These are phyloP conservation scores for Osmoderma eremita DNA, from an alignment of 2,888 invertebrate species.

Conservation along the genomic window DNA sequence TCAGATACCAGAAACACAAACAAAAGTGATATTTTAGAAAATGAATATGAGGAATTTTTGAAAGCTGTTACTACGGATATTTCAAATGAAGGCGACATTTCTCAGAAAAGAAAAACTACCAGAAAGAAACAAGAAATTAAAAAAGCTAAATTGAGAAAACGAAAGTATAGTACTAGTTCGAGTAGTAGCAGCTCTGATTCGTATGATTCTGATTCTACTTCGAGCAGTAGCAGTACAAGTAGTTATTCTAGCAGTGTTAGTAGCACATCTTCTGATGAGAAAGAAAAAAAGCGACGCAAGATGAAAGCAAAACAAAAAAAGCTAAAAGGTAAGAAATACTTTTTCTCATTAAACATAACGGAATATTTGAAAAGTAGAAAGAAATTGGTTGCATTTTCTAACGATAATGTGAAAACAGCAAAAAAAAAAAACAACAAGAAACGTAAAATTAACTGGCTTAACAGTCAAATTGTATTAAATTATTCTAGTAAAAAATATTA, in stretches of 20 bases:
- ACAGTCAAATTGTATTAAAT: too few species aligned
- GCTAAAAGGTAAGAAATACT: constrained; percentile 16
- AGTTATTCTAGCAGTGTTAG: constrained; percentile 46
- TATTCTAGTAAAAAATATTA: too few species aligned
- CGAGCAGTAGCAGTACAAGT: constrained; percentile 44
- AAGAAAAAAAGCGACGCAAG: constrained; percentile 25
- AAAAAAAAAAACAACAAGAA: too few species aligned
- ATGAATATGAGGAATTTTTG: constrained; percentile 70
- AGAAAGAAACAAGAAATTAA: constrained; percentile 30
- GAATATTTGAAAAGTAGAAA: neutral
- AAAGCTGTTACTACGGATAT: constrained; percentile 65
- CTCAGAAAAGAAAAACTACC: constrained; percentile 35
- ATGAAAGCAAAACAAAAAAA: constrained; percentile 33
- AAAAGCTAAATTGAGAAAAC: constrained; percentile 21
- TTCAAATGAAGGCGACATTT: constrained; percentile 40
- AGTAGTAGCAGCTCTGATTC: constrained; percentile 45
- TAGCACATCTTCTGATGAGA: constrained; percentile 38
- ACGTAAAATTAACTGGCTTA: too few species aligned
- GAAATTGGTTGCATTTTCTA: neutral
- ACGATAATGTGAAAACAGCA: too few species aligned
- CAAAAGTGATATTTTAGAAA: constrained; percentile 52
- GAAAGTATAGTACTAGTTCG: constrained; percentile 37
- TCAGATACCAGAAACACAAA: neutral
- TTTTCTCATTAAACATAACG: too few species aligned
- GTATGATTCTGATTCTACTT: constrained; percentile 49